These are phyloP conservation scores for Cactoblastis cactorum DNA, from an alignment of 2,888 invertebrate species.

Conservation along the genomic window DNA sequence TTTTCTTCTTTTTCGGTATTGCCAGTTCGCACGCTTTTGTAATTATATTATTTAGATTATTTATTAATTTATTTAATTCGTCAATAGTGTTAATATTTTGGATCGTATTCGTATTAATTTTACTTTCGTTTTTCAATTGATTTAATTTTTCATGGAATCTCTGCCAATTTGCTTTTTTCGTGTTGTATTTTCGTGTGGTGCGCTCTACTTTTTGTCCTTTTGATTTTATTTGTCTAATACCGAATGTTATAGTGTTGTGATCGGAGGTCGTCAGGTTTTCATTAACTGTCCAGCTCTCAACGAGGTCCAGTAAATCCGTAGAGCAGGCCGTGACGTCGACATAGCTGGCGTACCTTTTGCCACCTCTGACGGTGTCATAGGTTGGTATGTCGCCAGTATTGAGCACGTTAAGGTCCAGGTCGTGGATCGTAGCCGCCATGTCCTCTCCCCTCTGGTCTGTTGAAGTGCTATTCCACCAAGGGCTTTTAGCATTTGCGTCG, in stretches of 20 bases:
- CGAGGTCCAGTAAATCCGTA: constrained; percentile 14
- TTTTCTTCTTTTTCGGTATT: not conserved
- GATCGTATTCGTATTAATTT: no score
- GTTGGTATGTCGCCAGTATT: constrained; percentile 27
- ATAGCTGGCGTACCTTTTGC: constrained; percentile 16
- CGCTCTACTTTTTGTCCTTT: constrained; percentile 10
- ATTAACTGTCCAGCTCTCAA: constrained; percentile 3
- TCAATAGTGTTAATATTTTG: no score
- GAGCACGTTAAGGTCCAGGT: constrained; percentile 23
- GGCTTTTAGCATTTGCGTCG: constrained; percentile 15
- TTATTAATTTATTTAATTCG: no score
- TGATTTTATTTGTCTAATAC: constrained; percentile 11
- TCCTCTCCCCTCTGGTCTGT: constrained; percentile 20
- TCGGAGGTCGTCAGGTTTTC: not conserved
- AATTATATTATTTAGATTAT: not conserved
- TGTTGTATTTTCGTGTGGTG: constrained; percentile 16
- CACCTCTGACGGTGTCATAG: constrained; percentile 24
- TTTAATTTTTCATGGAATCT: no score
- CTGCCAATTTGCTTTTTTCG: constrained; percentile 19
- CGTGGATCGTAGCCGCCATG: constrained; percentile 10
- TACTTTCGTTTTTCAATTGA: no score
- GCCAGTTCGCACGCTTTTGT: not conserved
- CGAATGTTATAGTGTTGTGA: not conserved
- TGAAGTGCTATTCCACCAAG: no score
- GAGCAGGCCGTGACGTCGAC: constrained; percentile 30